Evolutionary conservation across 2,797 vertebrate genomes (phyloP), one percentile per base, ranked within the genome.

Genomic region (Picus viridis): DNA sequence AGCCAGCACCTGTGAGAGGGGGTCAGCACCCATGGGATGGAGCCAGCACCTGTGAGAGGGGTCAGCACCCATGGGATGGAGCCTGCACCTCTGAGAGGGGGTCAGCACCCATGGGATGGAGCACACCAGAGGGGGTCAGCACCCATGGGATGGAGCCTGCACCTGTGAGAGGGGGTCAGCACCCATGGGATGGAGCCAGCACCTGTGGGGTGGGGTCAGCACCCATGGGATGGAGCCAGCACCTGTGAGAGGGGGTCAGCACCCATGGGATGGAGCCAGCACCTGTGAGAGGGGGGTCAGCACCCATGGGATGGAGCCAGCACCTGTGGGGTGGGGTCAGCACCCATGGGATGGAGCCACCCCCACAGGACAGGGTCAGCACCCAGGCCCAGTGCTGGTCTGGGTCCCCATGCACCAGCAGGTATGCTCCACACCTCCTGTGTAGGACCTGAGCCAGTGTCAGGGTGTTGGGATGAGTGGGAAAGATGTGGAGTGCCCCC

Each of bases 331-430:
- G n/a, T n/a, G 4, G 12, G 16, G 4, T 16, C 5, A 47, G 41
- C 2, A 70, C 27, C 7, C 11, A 2, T 9, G 4, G 22, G 29
- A 36, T 5, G 6, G 9, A 22, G 4, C 16, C 27, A 23, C 24
- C 51, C 9, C 43, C 0, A 0, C 30, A 41, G 24, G 29, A 56
- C 8, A 4, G 10, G 29, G 17, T 4, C 57, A 81, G 43, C 41
- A 16, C 14, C 16, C 41, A 12, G 9, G 10, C n/a, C 16, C 72
- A 39, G 17, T 19, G 7, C 34, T 1, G 8, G 7, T 10, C 49
- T 36, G 59, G 58, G 32, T 43, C 6, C 11, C 43, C 4, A 2
- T 41, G 23, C 23, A 0, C 47, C 5, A 2, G 14, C 7, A 1
- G 8, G 2, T 7, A 47, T 43, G 18, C 2, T 9, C 20, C n/a